Evolutionary conservation across 2,113 vertebrate species (phyloP), one percentile per base, ranked within the genome.

Genomic region (Thalassarche chlororhynchos): DNA sequence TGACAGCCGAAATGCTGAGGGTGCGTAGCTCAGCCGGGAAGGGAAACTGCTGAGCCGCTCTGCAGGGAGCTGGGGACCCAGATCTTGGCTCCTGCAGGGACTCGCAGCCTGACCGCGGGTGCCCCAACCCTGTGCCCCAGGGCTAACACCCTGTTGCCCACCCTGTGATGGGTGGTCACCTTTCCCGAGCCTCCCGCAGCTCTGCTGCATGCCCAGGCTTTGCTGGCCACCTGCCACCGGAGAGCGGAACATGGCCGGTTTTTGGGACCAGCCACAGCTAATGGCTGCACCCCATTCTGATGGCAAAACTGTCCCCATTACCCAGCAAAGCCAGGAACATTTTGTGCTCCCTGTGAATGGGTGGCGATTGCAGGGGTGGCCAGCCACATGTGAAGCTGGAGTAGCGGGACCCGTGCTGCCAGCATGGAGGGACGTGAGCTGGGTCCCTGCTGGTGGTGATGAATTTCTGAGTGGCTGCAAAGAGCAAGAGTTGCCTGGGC

Each of bases 11-110:
- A 78, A 58, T 8, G 57, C 26, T 36, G 44, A 62, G 69, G 47
- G 23, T 77, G 24, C 0, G 0, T 47, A 44, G 58, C 49, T 60
- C 0, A 0, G 17, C 42, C 0, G 0, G 47, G 44, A 77, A 51
- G 69, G n/a, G 25, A 70, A 70, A 51, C 4, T 18, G 12, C 81
- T 1, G 26, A 87, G 55, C n/a, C 6, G 13, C 15, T 88, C 76
- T 80, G n/a, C 75, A 44, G 71, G 58, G 31, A 65, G 38, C 32
- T 70, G 84, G 32, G 77, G 46, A 24, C 38, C 2, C 46, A 60
- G 46, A n/a, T 12, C 57, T 60, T 17, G 11, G 81, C 52, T 91
- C 34, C 60, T 84, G 69, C 21, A 58, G 72, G 46, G 55, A 54
- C 40, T 69, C 2, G 1, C 47, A 60, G 77, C 29, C n/a, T 82